A percentile compares a stretch with the other conserved stretches of the same genome.
Evolutionary conservation across 1,140 invertebrate genomes (phyloP).

Genomic region (Pseudoatta argentina): DNA sequence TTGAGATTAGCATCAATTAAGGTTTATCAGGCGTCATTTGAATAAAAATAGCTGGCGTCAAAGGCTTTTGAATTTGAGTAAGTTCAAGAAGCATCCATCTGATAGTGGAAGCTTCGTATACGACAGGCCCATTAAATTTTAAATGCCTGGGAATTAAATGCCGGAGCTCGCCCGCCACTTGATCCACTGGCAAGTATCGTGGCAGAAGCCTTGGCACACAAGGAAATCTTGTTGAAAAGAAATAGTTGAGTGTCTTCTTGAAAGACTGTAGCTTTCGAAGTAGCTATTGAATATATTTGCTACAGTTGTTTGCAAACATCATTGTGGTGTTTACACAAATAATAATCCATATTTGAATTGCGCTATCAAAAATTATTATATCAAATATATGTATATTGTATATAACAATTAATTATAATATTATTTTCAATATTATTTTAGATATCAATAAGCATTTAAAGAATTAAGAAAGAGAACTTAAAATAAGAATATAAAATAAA

Average conservation of each 20-base stretch:
- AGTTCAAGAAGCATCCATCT: conserved; percentile 12
- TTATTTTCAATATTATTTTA: neutral
- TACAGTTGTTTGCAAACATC: neutral
- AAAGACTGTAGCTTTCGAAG: conserved; percentile 43
- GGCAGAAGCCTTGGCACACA: neutral
- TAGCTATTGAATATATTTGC: conserved; percentile 33
- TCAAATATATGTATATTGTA: neutral
- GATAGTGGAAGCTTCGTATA: conserved; percentile 30
- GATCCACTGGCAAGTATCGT: conserved; percentile 38
- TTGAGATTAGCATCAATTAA: conserved; percentile 43
- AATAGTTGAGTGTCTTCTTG: conserved; percentile 31
- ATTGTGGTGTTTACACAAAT: conserved; percentile 5
- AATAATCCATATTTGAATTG: neutral
- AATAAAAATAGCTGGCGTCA: conserved; percentile 38
- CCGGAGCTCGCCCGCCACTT: conserved; percentile 18
- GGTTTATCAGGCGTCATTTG: conserved; percentile 14
- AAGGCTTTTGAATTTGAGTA: conserved; percentile 43
- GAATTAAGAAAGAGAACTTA: neutral
- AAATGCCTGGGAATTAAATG: conserved; percentile 44
- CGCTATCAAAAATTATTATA: neutral
- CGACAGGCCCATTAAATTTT: conserved; percentile 59
- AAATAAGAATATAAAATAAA: neutral
- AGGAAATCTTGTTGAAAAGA: conserved; percentile 42
- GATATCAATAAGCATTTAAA: neutral
- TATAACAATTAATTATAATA: neutral